Percentiles rank a stretch among this genome's conserved stretches.
These are phyloP conservation scores for Mobula birostris DNA, from an alignment of 2,113 vertebrate genomes.

Conservation along the genomic window DNA sequence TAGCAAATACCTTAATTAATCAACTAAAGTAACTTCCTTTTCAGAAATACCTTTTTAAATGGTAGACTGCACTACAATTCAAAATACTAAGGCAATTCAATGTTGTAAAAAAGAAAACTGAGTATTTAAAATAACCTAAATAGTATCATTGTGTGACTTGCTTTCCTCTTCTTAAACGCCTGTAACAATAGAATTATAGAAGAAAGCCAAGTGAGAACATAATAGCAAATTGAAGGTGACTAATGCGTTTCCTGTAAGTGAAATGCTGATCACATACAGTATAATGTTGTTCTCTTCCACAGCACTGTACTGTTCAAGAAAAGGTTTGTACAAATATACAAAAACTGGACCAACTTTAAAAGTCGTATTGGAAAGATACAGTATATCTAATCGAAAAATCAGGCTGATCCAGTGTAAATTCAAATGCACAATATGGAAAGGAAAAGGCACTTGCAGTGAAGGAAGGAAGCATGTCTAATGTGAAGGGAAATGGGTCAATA, in stretches of 20 bases:
- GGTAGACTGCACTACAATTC: background rate
- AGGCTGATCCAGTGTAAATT: background rate
- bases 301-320: background rate
- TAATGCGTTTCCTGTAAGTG: background rate
- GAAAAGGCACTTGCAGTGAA: conserved; percentile 40
- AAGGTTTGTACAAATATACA: background rate
- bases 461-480: conserved; percentile 45
- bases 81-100: background rate
- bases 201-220: conserved; percentile 6
- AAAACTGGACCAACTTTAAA: background rate
- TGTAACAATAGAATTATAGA: conserved; percentile 14
- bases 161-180: background rate
- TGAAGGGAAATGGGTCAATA: conserved; percentile 47
- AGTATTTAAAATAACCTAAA: background rate
- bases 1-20: background rate
- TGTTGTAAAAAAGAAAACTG: background rate
- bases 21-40: background rate
- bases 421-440: background rate
- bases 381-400: background rate
- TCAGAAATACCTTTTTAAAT: background rate
- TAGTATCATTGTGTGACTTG: background rate
- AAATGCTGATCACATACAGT: background rate
- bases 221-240: background rate
- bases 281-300: background rate
- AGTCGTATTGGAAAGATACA: background rate